Evolutionary conservation across 1,140 invertebrate genomes (phyloP).

Genomic region (Penaeus vannamei): DNA sequence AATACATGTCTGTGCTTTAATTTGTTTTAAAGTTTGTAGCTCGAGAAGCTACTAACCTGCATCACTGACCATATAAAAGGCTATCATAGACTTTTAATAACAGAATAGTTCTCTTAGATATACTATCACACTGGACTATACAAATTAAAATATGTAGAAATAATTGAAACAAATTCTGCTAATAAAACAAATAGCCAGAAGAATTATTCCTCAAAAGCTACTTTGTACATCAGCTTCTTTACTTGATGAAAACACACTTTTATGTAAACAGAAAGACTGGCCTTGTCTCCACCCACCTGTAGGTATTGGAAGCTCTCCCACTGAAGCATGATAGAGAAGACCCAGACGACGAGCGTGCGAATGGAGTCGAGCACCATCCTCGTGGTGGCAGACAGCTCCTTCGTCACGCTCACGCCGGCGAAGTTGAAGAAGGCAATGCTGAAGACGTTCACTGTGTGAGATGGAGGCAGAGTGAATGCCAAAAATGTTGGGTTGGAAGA

Average conservation of each 20-base stretch:
- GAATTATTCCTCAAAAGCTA: neutral
- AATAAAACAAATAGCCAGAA: neutral
- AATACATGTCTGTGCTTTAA: no score
- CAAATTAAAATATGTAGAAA: no score
- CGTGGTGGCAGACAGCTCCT: slow-evolving; percentile 92
- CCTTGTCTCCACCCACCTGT: slow-evolving; percentile 75
- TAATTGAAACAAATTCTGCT: neutral
- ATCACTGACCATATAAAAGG: no score
- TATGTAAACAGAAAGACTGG: neutral
- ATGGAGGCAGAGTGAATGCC: slow-evolving; percentile 60
- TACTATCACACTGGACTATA: no score
- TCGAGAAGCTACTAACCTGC: no score
- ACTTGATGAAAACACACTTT: no score
- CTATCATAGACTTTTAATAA: no score
- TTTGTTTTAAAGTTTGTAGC: no score
- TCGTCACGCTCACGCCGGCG: slow-evolving; percentile 95
- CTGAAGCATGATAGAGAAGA: slow-evolving; percentile 80
- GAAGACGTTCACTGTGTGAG: slow-evolving; percentile 82
- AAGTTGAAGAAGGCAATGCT: slow-evolving; percentile 98
- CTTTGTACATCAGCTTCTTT: neutral
- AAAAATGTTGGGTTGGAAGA: slow-evolving; percentile 2
- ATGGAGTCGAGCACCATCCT: slow-evolving; percentile 93
- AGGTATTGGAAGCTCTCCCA: slow-evolving; percentile 88
- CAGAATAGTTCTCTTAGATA: no score
- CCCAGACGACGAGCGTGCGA: slow-evolving; percentile 91